Conservation (phyloP, 2,888 invertebrate species). For the Oscheius sp. region DNA sequence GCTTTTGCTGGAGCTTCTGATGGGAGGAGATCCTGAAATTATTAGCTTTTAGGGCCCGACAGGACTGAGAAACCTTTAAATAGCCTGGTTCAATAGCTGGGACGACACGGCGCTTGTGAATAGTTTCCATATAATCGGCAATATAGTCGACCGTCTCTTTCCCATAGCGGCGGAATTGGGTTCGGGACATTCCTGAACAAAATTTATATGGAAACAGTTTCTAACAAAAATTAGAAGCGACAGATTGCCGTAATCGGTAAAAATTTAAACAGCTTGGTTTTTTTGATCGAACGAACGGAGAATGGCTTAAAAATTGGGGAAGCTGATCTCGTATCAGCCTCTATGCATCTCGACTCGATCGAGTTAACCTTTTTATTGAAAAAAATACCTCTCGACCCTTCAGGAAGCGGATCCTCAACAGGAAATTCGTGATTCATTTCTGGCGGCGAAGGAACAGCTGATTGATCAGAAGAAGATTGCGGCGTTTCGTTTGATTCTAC, state of each 20-base stretch:
- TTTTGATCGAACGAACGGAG: too few relatives aligned
- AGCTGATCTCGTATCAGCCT: too few relatives aligned
- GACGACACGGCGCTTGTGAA: conserved; percentile 86
- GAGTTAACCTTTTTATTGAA: too few relatives aligned
- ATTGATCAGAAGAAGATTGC: conserved; percentile 31
- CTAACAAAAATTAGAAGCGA: too few relatives aligned
- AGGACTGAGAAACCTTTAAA: conserved; percentile 75
- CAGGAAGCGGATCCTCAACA: conserved; percentile 44
- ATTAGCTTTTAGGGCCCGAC: background rate
- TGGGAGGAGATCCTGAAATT: conserved; percentile 79
- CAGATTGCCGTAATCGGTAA: too few relatives aligned
- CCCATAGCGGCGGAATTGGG: conserved; percentile 76
- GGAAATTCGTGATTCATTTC: conserved; percentile 40
- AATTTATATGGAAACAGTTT: background rate
- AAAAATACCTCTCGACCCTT: conserved; percentile 15
- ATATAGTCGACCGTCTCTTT: conserved; percentile 89
- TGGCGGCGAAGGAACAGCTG: conserved; percentile 48
- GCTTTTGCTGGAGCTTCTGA: conserved; percentile 85
- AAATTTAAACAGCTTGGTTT: too few relatives aligned
- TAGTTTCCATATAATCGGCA: conserved; percentile 88
- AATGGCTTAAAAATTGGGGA: too few relatives aligned
- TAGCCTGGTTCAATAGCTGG: conserved; percentile 90
- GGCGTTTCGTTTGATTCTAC: conserved; percentile 1
- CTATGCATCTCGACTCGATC: too few relatives aligned
- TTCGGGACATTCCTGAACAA: conserved; percentile 63